Conservation (phyloP, 2,797 vertebrate species). For the Pygocentrus nattereri region DNA sequence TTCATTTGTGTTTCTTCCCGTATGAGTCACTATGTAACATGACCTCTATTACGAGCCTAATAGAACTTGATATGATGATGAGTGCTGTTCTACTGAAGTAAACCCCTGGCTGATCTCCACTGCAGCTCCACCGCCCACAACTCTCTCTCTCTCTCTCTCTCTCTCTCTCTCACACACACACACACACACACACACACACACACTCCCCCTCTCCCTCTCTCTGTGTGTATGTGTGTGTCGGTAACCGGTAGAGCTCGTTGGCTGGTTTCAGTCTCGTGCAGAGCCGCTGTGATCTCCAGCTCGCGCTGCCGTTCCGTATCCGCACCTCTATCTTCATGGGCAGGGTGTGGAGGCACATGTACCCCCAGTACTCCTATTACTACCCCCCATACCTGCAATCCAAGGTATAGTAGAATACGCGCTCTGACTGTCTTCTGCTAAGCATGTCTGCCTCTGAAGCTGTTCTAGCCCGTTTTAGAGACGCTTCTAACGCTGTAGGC, state of each 20-base stretch:
- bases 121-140: constrained; percentile 51
- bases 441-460: not conserved
- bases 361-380: constrained; percentile 89
- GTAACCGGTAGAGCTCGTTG: constrained; percentile 25
- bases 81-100: not conserved
- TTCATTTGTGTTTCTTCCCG: no score
- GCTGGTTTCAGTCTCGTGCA: constrained; percentile 9
- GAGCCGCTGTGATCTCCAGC: constrained; percentile 70
- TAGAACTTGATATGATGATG: not conserved
- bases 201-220: not conserved
- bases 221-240: not conserved
- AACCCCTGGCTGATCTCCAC: constrained; percentile 11
- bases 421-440: not conserved
- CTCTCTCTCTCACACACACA: constrained; percentile 20
- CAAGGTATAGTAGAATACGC: constrained; percentile 74
- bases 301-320: constrained; percentile 77
- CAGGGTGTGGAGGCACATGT: constrained; percentile 90
- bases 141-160: constrained; percentile 12
- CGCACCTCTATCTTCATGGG: constrained; percentile 82
- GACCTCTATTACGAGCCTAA: not conserved
- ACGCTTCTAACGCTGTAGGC: not conserved
- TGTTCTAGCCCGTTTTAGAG: not conserved
- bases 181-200: not conserved
- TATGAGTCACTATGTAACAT: no score
- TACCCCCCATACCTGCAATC: constrained; percentile 88